Conservation (phyloP, 2,113 vertebrate species). For the Gallinago paraguaiae region DNA sequence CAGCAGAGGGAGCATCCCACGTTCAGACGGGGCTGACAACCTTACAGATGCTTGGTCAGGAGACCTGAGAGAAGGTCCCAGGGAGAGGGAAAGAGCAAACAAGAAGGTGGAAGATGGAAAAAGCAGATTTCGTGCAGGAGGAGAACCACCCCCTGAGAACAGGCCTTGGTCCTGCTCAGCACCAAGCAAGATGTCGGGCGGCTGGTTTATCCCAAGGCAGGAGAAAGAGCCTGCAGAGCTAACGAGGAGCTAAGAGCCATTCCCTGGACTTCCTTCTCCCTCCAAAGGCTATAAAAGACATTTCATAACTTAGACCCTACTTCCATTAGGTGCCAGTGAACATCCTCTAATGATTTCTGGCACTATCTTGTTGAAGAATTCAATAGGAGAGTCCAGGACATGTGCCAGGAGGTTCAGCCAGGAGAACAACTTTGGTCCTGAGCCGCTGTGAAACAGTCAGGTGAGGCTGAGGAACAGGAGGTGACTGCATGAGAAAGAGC, state of each 20-base stretch:
- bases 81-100: not conserved
- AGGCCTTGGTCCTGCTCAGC: not conserved
- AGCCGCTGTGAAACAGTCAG: not conserved
- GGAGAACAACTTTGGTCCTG: not conserved
- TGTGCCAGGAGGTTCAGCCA: not conserved
- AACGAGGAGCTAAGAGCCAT: not conserved
- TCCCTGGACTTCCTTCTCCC: not conserved
- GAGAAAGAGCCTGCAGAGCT: not conserved
- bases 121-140: not conserved
- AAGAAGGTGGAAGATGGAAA: not conserved
- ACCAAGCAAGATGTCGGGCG: not conserved
- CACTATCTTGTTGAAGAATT: not conserved
- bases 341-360: not conserved
- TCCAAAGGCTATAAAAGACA: not conserved
- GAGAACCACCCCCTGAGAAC: not conserved
- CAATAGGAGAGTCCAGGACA: not conserved
- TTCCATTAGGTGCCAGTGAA: not conserved
- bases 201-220: not conserved
- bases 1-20: not conserved
- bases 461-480: not conserved
- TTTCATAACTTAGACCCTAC: not conserved
- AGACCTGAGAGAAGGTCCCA: not conserved
- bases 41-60: rapidly evolving
- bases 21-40: not conserved
- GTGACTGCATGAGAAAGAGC: not conserved